Percentiles rank a stretch among this genome's conserved stretches.
These are phyloP conservation scores for Pitta sordida DNA, from an alignment of 2,113 vertebrate species.

Conservation along the genomic window DNA sequence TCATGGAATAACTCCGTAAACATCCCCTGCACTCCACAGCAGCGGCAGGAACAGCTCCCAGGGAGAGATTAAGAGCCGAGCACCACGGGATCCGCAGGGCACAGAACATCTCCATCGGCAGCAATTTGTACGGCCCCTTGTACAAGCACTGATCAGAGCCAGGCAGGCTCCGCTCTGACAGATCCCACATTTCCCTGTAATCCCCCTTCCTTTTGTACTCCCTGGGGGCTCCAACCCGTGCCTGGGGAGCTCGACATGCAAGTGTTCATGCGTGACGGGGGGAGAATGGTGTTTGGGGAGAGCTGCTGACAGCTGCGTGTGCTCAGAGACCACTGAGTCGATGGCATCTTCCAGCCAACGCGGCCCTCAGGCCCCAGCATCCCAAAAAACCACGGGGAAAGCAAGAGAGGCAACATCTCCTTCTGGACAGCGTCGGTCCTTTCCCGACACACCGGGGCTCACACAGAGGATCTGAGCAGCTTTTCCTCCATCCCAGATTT, in stretches of 20 bases:
- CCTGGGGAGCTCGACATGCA: neutral
- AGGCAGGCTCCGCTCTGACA: neutral
- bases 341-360: neutral
- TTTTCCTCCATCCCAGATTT: neutral
- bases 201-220: neutral
- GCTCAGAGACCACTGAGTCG: accelerated
- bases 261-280: neutral
- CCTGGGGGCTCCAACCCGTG: neutral
- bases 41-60: neutral
- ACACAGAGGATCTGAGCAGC: neutral
- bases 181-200: neutral
- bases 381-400: neutral
- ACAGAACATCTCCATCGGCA: neutral
- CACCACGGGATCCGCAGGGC: neutral
- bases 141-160: neutral
- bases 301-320: neutral
- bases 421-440: neutral
- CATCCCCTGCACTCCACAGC: neutral
- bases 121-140: neutral
- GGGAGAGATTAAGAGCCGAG: neutral
- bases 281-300: neutral
- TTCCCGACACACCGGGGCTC: neutral
- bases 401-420: neutral
- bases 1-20: neutral
- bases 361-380: neutral